Evolutionary conservation across 2,113 vertebrate genomes (phyloP), one percentile per base, ranked within the genome.

Genomic region (Cnemophilus loriae): DNA sequence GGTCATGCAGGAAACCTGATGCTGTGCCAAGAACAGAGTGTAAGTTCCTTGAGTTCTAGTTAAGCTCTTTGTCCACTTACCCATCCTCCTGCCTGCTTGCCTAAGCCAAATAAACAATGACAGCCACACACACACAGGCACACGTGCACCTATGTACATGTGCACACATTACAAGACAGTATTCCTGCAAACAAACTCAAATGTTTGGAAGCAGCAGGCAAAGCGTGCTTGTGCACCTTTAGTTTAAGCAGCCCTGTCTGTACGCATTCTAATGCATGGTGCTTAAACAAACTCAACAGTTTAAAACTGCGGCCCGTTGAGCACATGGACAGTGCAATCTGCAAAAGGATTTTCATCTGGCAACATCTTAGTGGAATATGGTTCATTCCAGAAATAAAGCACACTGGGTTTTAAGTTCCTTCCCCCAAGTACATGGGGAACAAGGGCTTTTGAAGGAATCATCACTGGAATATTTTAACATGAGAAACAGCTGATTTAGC

Each of bases 11-110:
- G 86, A 96, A 97, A 95, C 32, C 41, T 95, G 95, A 93, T 2
- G 10, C 93, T 44, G 60, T 6, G 89, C 90, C 92, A 96, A 95
- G 92, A 95, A 92, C 90, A 89, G 65, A 93, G 50, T 5, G 39
- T 90, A 93, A 95, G 92, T 94, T 97, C 84, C 95, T 96, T 96
- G 83, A 96, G 92, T 90, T 94, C 92, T 78, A 68, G 88, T 89
- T 71, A 88, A 96, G 80, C 30, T 37, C 80, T 95, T 88, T 94
- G 85, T 84, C 88, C 93, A 89, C 82, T 93, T 96, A 94, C 93
- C 69, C 24, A 33, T 94, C 84, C 93, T 89, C 53, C 84, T 76
- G 63, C 89, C 81, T 75, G 68, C 69, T 84, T 95, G 77, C 81
- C 61, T 75, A 87, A 94, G 64, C 18, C 69, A 78, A 89, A 93